These are phyloP conservation scores for Hypothenemus hampei DNA, from an alignment of 1,140 invertebrate genomes.

Conservation along the genomic window DNA sequence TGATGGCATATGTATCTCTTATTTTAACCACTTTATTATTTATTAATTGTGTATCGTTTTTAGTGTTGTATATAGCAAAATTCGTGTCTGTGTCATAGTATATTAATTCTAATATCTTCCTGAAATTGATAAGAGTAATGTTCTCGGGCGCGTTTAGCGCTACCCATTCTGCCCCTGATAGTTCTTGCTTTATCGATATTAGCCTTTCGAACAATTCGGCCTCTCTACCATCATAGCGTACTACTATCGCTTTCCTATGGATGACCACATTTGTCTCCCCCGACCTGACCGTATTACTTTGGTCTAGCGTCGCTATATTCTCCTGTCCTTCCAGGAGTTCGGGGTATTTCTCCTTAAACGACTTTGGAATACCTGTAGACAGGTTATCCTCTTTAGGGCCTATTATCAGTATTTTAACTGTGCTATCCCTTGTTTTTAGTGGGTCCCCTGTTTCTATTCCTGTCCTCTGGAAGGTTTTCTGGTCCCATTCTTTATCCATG, in stretches of 20 bases:
- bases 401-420: constrained; percentile 10
- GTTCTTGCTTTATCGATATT: not conserved
- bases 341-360: not conserved
- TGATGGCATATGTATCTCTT: not conserved
- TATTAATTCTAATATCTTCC: constrained; percentile 2
- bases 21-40: not conserved
- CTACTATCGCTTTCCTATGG: not conserved
- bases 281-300: not conserved
- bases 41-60: not conserved
- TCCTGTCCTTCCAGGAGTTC: not conserved
- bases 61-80: not conserved
- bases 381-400: not conserved
- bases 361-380: not conserved
- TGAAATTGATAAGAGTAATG: not conserved
- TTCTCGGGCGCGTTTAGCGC: not conserved
- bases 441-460: not conserved
- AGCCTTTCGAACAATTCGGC: not conserved
- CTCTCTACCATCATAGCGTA: not conserved
- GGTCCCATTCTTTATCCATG: not conserved
- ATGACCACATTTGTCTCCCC: not conserved
- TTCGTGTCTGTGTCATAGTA: constrained; percentile 1
- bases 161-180: not conserved
- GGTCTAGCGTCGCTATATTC: not conserved
- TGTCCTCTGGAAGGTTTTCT: not conserved
- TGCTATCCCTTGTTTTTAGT: not conserved